Percentiles rank a stretch among this genome's conserved stretches.
Evolutionary conservation across 2,113 vertebrate species (phyloP).

Genomic region (Epinephelus cyanopodus): DNA sequence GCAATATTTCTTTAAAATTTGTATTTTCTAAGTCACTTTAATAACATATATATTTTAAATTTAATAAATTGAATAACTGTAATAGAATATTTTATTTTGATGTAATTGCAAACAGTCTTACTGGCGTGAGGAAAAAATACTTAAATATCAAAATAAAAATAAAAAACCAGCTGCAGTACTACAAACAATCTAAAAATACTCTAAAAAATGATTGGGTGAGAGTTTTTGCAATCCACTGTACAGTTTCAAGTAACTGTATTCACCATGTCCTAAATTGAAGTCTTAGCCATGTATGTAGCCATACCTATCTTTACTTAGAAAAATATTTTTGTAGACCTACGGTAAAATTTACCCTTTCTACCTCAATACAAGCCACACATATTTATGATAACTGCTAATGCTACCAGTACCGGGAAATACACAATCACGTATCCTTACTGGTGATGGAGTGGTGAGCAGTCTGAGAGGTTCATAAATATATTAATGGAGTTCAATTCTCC

Average conservation of each 20-base stretch:
- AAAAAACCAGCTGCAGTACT: neutral
- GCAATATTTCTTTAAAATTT: neutral
- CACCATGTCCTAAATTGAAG: neutral
- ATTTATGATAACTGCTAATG: too few species aligned
- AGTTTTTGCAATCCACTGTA: neutral
- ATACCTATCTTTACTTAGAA: neutral
- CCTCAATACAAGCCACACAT: neutral
- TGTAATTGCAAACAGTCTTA: neutral
- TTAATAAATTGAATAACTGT: neutral
- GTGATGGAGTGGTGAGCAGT: neutral
- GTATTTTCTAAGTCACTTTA: too few species aligned
- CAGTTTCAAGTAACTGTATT: neutral
- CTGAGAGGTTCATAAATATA: neutral
- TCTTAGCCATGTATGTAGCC: neutral
- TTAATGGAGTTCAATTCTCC: neutral
- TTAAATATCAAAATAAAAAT: neutral
- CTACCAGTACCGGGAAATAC: neutral
- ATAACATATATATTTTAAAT: neutral
- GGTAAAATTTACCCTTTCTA: neutral
- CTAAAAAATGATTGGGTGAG: too few species aligned
- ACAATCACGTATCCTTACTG: neutral
- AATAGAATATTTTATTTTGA: neutral
- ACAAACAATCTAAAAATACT: neutral
- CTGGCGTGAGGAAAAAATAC: conserved; percentile 1
- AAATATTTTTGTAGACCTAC: neutral